These are phyloP conservation scores for Isichthys henryi DNA, from an alignment of 2,113 vertebrate species.

Conservation along the genomic window DNA sequence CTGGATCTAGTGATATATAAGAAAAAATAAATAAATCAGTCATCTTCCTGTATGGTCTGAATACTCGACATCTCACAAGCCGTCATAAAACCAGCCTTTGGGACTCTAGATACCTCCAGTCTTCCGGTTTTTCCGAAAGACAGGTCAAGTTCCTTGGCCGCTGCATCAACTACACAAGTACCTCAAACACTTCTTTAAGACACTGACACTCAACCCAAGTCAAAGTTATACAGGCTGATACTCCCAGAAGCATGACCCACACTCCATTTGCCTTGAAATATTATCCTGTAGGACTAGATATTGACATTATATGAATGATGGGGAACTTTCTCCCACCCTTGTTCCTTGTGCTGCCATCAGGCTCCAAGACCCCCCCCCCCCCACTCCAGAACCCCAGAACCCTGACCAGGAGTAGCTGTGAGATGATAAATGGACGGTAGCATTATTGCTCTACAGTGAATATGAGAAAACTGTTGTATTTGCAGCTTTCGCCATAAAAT, in stretches of 20 bases:
- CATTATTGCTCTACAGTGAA: not conserved
- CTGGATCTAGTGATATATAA: constrained; percentile 66
- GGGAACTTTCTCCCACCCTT: not conserved
- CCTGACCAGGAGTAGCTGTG: not conserved
- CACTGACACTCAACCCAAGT: not conserved
- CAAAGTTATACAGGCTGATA: not conserved
- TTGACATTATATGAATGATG: not conserved
- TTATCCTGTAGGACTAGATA: not conserved
- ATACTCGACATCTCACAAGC: not conserved
- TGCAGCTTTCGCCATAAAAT: not conserved
- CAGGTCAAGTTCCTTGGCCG: not conserved
- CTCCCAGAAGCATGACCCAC: not conserved
- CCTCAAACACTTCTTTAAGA: not conserved
- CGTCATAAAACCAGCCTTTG: not conserved
- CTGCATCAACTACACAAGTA: not conserved
- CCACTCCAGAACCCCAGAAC: too few relatives aligned
- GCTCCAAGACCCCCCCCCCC: not conserved
- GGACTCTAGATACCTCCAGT: not conserved
- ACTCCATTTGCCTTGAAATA: not conserved
- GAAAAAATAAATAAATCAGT: not conserved
- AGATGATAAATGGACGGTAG: not conserved
- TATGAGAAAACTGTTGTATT: not conserved
- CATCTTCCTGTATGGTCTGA: not conserved
- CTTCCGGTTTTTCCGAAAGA: not conserved
- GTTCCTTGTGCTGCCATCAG: not conserved